Base-by-base conservation (phyloP, 2,888 invertebrate genomes). In the Pyrgus malvae region DNA sequence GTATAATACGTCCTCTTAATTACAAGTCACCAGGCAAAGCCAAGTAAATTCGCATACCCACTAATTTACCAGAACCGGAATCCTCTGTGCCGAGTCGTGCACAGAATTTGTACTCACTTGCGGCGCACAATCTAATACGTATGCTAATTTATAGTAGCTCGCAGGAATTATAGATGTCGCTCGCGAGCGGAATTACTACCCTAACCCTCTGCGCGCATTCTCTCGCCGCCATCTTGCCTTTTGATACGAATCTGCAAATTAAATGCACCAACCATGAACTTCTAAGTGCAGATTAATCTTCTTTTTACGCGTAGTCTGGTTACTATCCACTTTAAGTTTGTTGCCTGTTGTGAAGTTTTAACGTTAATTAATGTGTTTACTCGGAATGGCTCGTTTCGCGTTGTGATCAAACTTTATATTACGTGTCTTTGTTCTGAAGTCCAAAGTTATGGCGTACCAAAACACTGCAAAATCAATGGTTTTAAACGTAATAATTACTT, bases 101-200 rank as follows among this genome's bases (percentile, higher is more conserved):
- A 74, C 71, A 66, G 79, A 86, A 85, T 83, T 76, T 70, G 74
- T 78, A 70, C 66, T 69, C 69, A 64, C 68, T 60, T 69, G 70
- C 68, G 67, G 67, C 65, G 68, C 68, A 71, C 76, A 80, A 80
- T 84, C 83, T 85, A 89, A 88, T 88, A 86, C 86, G 80, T 87
- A 88, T 88, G 88, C 86, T 85, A 89, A 90, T 89, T 87, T 83
- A 83, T 79, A 83, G 80, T 80, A 76, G 82, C 83, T 76, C 76
- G 65, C 70, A 65, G 78, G 85, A 86, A 87, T 88, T 86, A 87
- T 89, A 85, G 86, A 88, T 84, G 87, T 87, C 83, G 78, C 85
- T 72, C 62, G 72, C 74, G 80, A 76, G 78, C 77, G 76, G 78
- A 83, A 82, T 86, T 83, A 81, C 81, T 75, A 71, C 74, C 75